These are phyloP conservation scores for Tribolium castaneum DNA, from an alignment of 1,140 invertebrate genomes.

Conservation along the genomic window DNA sequence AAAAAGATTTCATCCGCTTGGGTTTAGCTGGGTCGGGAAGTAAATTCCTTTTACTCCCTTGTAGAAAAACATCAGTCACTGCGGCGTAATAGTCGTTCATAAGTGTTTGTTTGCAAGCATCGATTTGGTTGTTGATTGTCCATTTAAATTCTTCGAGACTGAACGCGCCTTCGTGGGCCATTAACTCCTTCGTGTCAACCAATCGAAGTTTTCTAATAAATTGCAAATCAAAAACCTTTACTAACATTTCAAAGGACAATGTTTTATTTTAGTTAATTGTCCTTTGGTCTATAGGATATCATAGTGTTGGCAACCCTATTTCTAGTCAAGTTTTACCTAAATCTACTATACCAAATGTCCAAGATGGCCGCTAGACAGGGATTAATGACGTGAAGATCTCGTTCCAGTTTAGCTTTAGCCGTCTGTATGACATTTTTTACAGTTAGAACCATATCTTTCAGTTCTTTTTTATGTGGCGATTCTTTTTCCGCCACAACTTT, in stretches of 20 bases:
- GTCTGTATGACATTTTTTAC: conserved; percentile 69
- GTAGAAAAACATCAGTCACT: conserved; percentile 72
- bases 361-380: conserved; percentile 84
- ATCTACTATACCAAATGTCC: conserved; percentile 84
- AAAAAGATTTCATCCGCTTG: conserved; percentile 79
- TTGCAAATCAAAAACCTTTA: background rate
- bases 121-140: conserved; percentile 70
- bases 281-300: too few species aligned
- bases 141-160: conserved; percentile 72
- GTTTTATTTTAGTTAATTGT: background rate
- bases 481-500: conserved; percentile 62
- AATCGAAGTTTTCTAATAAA: conserved; percentile 62
- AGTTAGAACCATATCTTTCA: conserved; percentile 73
- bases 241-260: too few species aligned
- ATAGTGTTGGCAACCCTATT: background rate
- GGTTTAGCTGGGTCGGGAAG: conserved; percentile 77
- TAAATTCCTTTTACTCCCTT: conserved; percentile 80
- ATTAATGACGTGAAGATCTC: conserved; percentile 82
- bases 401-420: conserved; percentile 67
- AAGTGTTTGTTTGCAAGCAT: conserved; percentile 67
- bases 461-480: conserved; percentile 69
- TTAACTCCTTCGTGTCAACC: conserved; percentile 68
- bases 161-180: conserved; percentile 68
- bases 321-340: conserved; percentile 68
- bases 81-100: conserved; percentile 72